Percentiles rank a stretch among this genome's conserved stretches.
phyloP scores from a whole-genome alignment of 2,888 invertebrate species.

The Asteroscopus sphinx region DNA sequence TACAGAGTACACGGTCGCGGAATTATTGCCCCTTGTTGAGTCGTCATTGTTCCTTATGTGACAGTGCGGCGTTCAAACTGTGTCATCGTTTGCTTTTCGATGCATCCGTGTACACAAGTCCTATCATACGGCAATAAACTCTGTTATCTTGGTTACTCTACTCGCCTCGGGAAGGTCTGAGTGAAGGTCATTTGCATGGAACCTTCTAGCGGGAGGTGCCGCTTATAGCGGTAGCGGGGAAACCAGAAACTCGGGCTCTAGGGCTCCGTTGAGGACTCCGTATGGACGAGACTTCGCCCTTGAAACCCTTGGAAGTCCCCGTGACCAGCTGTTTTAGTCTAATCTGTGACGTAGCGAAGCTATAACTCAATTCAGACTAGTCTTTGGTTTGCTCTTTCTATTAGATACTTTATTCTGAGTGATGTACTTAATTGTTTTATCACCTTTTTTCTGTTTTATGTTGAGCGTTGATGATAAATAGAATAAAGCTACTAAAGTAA shows the following conservation, averaged over 20 bases:
- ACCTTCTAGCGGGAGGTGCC: slow-evolving; percentile 91
- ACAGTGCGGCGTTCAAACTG: slow-evolving; percentile 5
- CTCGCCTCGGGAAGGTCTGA: slow-evolving; percentile 95
- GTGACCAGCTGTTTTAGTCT: slow-evolving; percentile 92
- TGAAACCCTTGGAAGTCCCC: slow-evolving; percentile 90
- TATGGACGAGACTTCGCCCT: slow-evolving; percentile 83
- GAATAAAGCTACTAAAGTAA: too few relatives aligned
- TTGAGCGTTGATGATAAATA: neutral
- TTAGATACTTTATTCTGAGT: slow-evolving; percentile 72
- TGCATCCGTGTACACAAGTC: slow-evolving; percentile 6
- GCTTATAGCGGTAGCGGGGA: slow-evolving; percentile 90
- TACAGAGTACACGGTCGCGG: slow-evolving; percentile 87
- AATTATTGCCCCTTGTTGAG: slow-evolving; percentile 30
- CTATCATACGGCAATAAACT: slow-evolving; percentile 23
- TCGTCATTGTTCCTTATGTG: slow-evolving; percentile 26
- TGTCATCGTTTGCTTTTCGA: slow-evolving; percentile 9
- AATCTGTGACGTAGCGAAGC: slow-evolving; percentile 91
- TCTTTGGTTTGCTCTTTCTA: slow-evolving; percentile 90
- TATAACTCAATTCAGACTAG: slow-evolving; percentile 96
- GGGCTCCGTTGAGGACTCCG: slow-evolving; percentile 86
- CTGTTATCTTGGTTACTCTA: slow-evolving; percentile 72
- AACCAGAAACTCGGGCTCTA: slow-evolving; percentile 91
- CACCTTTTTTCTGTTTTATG: neutral
- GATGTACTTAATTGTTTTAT: slow-evolving; percentile 32
- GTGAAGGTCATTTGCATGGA: slow-evolving; percentile 86